phyloP scores from a whole-genome alignment of 92 coral and sea anemone genomes.

The Phenganax subtilis region DNA sequence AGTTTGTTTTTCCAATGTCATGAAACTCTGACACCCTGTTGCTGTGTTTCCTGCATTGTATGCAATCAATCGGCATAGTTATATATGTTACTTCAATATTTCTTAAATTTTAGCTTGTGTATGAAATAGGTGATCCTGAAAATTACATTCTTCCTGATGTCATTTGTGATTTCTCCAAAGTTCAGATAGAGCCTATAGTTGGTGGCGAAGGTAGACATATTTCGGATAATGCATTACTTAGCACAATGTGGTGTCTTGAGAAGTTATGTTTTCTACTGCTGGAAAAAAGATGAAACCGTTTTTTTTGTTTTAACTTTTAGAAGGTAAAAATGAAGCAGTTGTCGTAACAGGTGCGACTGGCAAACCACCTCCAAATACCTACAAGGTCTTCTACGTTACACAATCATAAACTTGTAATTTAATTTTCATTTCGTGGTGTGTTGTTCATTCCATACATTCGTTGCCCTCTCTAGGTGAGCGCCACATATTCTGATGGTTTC shows the following conservation, averaged over 20 bases:
- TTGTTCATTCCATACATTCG: neutral
- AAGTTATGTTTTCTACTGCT: neutral
- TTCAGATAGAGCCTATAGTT: slow-evolving; percentile 72
- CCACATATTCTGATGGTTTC: slow-evolving; percentile 93
- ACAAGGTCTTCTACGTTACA: slow-evolving; percentile 57
- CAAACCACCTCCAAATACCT: slow-evolving; percentile 68
- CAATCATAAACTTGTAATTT: neutral
- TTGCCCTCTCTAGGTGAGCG: slow-evolving; percentile 64
- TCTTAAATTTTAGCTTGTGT: slow-evolving; percentile 59
- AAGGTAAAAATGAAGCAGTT: slow-evolving; percentile 87
- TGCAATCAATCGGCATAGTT: neutral
- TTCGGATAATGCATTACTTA: neutral
- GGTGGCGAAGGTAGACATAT: slow-evolving; percentile 48
- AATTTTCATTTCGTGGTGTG: neutral
- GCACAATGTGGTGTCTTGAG: neutral
- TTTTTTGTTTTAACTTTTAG: neutral
- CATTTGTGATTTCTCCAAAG: slow-evolving; percentile 84
- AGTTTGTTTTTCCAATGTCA: too few species aligned
- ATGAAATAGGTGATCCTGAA: slow-evolving; percentile 93
- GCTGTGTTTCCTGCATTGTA: too few species aligned
- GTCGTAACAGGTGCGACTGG: slow-evolving; percentile 92
- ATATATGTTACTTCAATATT: neutral
- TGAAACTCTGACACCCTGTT: too few species aligned
- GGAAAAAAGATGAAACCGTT: neutral
- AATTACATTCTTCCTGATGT: slow-evolving; percentile 89